Percentiles rank a stretch among this genome's conserved stretches.
phyloP scores from a whole-genome alignment of 64 coral and sea anemone genomes.

The Trachythela sp. region DNA sequence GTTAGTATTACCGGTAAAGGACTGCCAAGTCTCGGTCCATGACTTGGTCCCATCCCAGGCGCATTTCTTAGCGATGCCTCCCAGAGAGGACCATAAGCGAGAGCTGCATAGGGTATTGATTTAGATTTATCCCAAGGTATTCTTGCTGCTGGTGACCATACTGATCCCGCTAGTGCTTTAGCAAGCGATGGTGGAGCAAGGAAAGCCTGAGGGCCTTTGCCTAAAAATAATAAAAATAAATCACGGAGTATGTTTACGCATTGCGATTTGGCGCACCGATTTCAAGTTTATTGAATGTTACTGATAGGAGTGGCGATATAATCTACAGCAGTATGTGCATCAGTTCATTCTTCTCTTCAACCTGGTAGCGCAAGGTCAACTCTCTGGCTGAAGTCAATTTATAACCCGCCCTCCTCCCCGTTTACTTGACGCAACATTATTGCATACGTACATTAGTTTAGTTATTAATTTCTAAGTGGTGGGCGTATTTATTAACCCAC shows the following conservation, averaged over 20 bases:
- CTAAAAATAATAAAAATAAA: not conserved
- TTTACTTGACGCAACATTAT: no score
- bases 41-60: not conserved
- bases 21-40: not conserved
- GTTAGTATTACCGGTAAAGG: not conserved
- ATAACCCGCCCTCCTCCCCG: no score
- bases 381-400: no score
- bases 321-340: no score
- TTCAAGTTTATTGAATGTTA: no score
- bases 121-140: not conserved
- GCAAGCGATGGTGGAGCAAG: slow-evolving; percentile 5
- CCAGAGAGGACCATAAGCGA: not conserved
- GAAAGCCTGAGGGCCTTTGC: not conserved
- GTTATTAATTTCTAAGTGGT: no score
- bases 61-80: slow-evolving; percentile 8
- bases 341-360: no score
- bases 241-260: not conserved
- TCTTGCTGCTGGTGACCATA: not conserved
- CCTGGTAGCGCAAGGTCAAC: no score
- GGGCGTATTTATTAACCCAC: no score
- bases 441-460: no score
- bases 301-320: no score
- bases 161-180: not conserved
- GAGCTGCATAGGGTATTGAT: not conserved
- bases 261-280: no score